These are phyloP conservation scores for Heterocephalus glaber DNA, from an alignment of 2,113 vertebrate genomes.

Conservation along the genomic window DNA sequence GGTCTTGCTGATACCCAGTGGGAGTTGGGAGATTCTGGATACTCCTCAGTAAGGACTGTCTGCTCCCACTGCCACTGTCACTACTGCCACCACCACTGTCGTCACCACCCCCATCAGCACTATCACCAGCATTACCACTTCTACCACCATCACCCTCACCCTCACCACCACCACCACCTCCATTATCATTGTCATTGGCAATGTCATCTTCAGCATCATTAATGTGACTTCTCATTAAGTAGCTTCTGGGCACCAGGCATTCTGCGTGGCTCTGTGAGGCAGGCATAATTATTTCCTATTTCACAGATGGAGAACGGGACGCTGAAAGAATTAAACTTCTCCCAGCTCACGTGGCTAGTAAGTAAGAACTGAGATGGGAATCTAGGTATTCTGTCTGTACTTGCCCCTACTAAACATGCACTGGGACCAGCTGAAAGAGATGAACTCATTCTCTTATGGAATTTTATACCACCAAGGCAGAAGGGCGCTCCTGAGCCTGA, in stretches of 20 bases:
- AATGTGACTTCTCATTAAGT: background rate
- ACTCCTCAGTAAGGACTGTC: background rate
- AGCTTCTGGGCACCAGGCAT: background rate
- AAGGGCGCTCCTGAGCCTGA: background rate
- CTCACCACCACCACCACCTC: background rate
- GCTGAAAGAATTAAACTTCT: background rate
- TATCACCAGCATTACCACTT: accelerated
- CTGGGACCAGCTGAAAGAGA: background rate
- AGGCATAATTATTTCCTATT: background rate
- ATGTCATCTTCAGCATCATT: background rate
- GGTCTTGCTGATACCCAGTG: background rate
- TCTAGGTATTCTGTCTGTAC: background rate
- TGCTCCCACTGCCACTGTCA: background rate
- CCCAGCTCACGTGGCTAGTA: background rate
- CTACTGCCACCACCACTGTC: accelerated
- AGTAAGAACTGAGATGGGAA: background rate
- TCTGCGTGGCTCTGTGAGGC: background rate
- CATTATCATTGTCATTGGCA: background rate
- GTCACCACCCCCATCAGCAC: background rate
- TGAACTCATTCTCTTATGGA: background rate
- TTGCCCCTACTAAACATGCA: background rate
- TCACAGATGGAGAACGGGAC: background rate
- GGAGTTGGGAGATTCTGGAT: background rate
- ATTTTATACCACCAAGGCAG: background rate
- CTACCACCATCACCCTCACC: accelerated